Conservation (phyloP, 2,888 invertebrate genomes). For the Chamaedrilus cognettii region DNA sequence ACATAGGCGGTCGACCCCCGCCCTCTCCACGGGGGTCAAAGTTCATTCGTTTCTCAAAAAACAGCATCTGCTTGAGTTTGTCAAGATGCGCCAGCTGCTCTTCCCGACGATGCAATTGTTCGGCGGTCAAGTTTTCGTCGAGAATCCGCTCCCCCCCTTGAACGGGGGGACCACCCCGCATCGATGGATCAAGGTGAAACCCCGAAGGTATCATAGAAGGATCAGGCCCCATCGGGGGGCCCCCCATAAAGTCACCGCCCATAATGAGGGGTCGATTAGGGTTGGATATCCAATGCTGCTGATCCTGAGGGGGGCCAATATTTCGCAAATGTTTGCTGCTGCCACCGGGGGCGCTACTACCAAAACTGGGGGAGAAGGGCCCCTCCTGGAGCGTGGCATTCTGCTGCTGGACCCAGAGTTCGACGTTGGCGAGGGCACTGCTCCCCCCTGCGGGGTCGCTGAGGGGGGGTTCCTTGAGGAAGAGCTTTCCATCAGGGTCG, state of each 20-base stretch:
- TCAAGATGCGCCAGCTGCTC: constrained; percentile 87
- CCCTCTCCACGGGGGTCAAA: constrained; percentile 12
- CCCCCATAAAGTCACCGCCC: constrained; percentile 9
- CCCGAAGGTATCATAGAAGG: constrained; percentile 14
- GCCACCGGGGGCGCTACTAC: constrained; percentile 15
- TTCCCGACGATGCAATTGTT: constrained; percentile 91
- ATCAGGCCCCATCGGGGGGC: constrained; percentile 5
- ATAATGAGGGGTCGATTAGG: constrained; percentile 7
- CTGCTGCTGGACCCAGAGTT: constrained; percentile 57
- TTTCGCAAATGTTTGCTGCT: no score
- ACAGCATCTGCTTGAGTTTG: constrained; percentile 91
- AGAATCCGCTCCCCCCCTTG: constrained; percentile 40
- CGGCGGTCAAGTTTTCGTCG: constrained; percentile 88
- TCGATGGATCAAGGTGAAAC: constrained; percentile 16
- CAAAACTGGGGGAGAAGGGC: constrained; percentile 30
- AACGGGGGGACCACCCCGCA: constrained; percentile 13
- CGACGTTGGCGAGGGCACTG: constrained; percentile 45
- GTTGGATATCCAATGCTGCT: constrained; percentile 23
- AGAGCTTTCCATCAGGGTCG: not conserved
- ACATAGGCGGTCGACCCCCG: not conserved
- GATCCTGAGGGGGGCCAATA: constrained; percentile 20
- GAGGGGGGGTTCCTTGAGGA: not conserved
- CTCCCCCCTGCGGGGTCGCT: constrained; percentile 24
- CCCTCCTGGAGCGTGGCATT: constrained; percentile 38
- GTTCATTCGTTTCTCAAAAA: constrained; percentile 68